A percentile compares a stretch with the other conserved stretches of the same genome.
Evolutionary conservation across 2,888 invertebrate species (phyloP).

Genomic region (Aleiodes leptofemur): DNA sequence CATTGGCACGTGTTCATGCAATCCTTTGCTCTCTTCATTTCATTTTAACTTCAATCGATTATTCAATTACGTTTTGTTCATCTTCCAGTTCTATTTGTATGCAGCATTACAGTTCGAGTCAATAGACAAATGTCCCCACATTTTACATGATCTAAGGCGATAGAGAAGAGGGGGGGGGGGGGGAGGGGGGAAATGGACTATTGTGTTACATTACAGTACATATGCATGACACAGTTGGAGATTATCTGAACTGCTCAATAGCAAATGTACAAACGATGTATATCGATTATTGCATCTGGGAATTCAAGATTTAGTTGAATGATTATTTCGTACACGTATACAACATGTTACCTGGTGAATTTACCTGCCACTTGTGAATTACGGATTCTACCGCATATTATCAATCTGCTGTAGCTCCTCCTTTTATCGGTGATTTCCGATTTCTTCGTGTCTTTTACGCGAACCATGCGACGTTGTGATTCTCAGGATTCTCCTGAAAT

Average conservation of each 20-base stretch:
- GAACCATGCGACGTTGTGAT: conserved; percentile 56
- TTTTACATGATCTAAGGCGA: neutral
- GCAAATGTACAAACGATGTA: conserved; percentile 6
- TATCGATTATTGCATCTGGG: conserved; percentile 22
- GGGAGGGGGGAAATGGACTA: neutral
- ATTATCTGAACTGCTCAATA: neutral
- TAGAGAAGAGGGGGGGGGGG: neutral
- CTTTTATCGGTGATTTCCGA: conserved; percentile 56
- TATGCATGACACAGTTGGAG: neutral
- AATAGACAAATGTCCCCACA: conserved; percentile 11
- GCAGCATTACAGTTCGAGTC: conserved; percentile 20
- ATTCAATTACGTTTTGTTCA: conserved; percentile 42
- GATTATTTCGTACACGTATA: conserved; percentile 5
- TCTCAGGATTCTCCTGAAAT: conserved; percentile 39
- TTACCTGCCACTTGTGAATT: conserved; percentile 57
- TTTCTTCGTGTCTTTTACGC: conserved; percentile 49
- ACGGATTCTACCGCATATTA: conserved; percentile 58
- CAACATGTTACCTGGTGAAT: conserved; percentile 34
- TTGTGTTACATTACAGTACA: neutral
- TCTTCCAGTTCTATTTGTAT: conserved; percentile 28
- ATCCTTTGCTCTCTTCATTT: conserved; percentile 7
- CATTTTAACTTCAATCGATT: conserved; percentile 41
- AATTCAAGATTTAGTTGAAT: conserved; percentile 20
- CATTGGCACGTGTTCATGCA: conserved; percentile 9
- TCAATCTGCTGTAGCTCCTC: conserved; percentile 50